Percentiles rank a stretch among this genome's conserved stretches.
phyloP scores from a whole-genome alignment of 1,140 invertebrate species.

The Mylabris phalerata region DNA sequence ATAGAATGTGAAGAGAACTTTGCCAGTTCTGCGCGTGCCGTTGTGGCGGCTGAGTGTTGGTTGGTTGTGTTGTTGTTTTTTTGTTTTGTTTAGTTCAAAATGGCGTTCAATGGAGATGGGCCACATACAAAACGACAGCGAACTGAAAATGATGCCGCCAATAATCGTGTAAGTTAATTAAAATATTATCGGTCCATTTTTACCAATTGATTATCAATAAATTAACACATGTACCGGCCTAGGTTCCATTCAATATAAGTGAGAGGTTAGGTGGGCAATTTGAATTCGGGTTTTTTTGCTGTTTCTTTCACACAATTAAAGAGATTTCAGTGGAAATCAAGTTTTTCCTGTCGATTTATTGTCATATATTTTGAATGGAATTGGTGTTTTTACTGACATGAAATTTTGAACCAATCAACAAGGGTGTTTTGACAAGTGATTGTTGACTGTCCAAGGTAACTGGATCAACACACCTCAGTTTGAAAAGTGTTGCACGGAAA shows the following conservation, averaged over 20 bases:
- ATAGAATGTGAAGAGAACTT: background rate
- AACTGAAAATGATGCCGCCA: conserved; percentile 42
- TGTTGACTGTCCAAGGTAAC: conserved; percentile 1
- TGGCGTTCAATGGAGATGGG: conserved; percentile 49
- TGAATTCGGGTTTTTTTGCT: background rate
- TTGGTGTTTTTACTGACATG: too few relatives aligned
- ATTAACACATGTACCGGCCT: too few relatives aligned
- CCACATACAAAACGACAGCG: conserved; percentile 46
- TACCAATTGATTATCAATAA: too few relatives aligned
- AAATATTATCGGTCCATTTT: too few relatives aligned
- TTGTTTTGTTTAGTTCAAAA: conserved; percentile 40
- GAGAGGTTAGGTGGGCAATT: too few relatives aligned
- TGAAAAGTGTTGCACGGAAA: too few relatives aligned
- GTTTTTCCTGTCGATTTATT: too few relatives aligned
- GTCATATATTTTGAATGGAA: too few relatives aligned
- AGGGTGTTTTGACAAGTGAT: background rate
- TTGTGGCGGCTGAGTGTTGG: conserved; percentile 24
- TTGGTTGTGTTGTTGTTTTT: conserved; percentile 8
- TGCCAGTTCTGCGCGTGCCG: conserved; percentile 26
- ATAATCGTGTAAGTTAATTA: conserved; percentile 43
- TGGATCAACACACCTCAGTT: background rate
- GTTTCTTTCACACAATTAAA: too few relatives aligned
- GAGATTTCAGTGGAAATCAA: too few relatives aligned
- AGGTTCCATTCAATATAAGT: too few relatives aligned
- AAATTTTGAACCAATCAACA: background rate